Evolutionary conservation across 2,113 vertebrate species (phyloP).

Genomic region (Numenius arquata): DNA sequence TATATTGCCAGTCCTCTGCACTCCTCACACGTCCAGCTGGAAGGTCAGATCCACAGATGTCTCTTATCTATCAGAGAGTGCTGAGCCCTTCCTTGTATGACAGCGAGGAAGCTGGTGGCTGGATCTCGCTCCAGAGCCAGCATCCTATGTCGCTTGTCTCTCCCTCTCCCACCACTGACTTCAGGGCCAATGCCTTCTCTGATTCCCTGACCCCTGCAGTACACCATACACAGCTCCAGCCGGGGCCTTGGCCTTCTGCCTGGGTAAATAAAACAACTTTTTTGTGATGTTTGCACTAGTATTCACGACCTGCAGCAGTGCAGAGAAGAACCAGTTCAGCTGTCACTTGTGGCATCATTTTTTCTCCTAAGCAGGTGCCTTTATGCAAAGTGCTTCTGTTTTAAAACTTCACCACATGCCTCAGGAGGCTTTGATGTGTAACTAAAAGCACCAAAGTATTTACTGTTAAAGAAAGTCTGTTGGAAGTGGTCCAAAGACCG

Average conservation of each 20-base stretch:
- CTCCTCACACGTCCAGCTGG: neutral
- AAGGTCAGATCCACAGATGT: fast-evolving
- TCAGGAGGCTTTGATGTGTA: neutral
- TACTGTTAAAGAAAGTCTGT: neutral
- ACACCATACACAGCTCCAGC: neutral
- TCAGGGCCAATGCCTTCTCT: neutral
- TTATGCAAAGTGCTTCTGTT: neutral
- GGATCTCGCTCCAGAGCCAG: neutral
- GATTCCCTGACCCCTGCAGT: neutral
- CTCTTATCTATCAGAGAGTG: neutral
- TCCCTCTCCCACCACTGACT: neutral
- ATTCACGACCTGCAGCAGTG: neutral
- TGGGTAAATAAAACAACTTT: neutral
- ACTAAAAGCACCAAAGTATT: neutral
- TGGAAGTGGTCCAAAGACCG: neutral
- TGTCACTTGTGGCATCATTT: neutral
- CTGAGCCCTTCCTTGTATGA: neutral
- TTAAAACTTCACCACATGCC: neutral
- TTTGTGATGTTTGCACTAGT: neutral
- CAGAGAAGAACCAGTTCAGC: neutral
- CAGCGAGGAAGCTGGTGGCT: neutral
- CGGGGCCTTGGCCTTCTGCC: neutral
- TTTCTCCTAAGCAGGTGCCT: neutral
- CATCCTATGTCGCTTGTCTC: fast-evolving
- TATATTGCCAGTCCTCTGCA: fast-evolving